Base-by-base conservation (phyloP, 1,140 invertebrate genomes). In the Lepidurus couesii region DNA sequence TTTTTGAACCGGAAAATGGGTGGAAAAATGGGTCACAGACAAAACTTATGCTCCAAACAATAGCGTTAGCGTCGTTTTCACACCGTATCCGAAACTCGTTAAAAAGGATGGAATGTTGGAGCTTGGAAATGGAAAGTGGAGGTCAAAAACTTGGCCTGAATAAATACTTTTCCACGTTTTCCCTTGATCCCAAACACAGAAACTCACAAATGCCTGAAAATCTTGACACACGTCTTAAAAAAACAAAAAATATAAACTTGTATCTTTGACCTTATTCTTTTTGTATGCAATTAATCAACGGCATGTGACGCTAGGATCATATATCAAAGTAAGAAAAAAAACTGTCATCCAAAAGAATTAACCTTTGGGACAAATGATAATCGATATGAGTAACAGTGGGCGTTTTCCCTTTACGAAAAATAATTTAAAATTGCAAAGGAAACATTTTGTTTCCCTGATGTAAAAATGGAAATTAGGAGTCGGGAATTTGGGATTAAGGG, bases 1-100 rank as follows among this genome's bases (percentile, higher is more conserved):
- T n/a, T 26, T 78, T 3, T 73, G 73, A 78, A 74, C 44, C 42
- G 65, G 42, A 42, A 77, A 47, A n/a, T 21, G 42, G 26, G 21
- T 47, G 75, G 11, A 77, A 44, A 78, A 73, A 77, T 73, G 43
- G 42, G 44, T 21, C 21, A 42, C 73, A 42, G 16, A 42, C 24
- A 21, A 21, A 44, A 21, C 42, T 7, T 16, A 10, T n/a, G 21
- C 53, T 65, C 21, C 16, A 65, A 65, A 65, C 53, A 65, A 65
- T 65, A 65, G 53, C 53, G 16, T 16, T 34, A 3, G 34, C 34
- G 34, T 65, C 21, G 10, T 47, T 65, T 65, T 65, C 8, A 65
- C 53, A 34, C 34, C 34, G 34, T 34, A 4, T 34, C 34, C 3
- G 3, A 65, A 65, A 65, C 16, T 65, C 13, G 53, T n/a, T n/a